Evolutionary conservation across 2,888 invertebrate species (phyloP).

Genomic region (Atherix ibis): DNA sequence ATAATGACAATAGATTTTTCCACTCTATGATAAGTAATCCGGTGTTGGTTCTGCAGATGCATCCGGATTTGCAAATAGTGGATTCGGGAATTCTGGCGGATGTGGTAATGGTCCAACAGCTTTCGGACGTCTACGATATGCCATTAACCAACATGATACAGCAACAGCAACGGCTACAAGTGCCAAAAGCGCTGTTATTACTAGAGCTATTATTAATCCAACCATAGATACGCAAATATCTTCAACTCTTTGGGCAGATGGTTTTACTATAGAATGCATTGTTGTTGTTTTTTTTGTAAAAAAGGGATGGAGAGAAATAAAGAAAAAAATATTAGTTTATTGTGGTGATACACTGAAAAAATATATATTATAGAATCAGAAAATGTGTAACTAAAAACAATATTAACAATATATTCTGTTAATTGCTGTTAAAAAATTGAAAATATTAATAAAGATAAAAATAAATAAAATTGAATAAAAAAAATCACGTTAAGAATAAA

Average conservation of each 20-base stretch:
- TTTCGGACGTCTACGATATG: conserved; percentile 75
- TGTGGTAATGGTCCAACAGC: conserved; percentile 81
- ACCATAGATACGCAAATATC: conserved; percentile 90
- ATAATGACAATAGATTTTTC: conserved; percentile 12
- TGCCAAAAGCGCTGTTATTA: conserved; percentile 80
- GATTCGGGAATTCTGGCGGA: conserved; percentile 90
- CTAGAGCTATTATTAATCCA: conserved; percentile 80
- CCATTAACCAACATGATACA: conserved; percentile 91
- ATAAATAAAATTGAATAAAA: no score
- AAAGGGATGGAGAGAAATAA: conserved; percentile 8
- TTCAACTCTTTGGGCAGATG: conserved; percentile 41
- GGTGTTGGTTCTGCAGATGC: conserved; percentile 68
- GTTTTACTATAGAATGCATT: no score
- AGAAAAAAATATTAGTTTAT: conserved; percentile 5
- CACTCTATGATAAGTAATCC: conserved; percentile 50
- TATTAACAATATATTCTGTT: no score
- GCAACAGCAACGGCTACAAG: conserved; percentile 88
- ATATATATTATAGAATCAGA: no score
- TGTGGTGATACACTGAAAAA: neutral
- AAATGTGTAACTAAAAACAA: no score
- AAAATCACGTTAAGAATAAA: conserved; percentile 1
- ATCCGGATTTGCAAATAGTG: conserved; percentile 71
- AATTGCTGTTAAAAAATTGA: no score
- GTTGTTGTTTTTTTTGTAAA: no score
- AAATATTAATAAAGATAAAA: no score